Evolutionary conservation across 2,797 vertebrate genomes (phyloP).

Genomic region (Sebastes steindachneri): DNA sequence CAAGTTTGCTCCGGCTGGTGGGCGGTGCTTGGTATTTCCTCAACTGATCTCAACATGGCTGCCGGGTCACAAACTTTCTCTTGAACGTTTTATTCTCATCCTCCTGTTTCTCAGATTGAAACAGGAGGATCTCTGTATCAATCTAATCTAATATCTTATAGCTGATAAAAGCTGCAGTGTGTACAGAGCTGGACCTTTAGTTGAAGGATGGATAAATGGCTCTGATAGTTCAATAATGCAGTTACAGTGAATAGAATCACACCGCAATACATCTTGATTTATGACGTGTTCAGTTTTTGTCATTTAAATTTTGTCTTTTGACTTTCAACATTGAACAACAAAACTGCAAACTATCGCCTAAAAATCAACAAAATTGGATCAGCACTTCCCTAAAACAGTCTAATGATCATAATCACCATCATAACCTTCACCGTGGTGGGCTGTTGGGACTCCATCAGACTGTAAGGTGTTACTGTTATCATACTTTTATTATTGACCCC

Average conservation of each 20-base stretch:
- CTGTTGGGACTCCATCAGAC: background rate
- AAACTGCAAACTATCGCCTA: background rate
- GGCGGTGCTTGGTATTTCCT: no score
- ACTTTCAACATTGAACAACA: background rate
- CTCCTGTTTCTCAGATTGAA: no score
- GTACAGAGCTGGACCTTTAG: no score
- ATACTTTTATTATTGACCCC: background rate
- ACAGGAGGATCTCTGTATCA: no score
- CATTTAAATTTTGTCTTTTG: background rate
- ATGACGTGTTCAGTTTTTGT: background rate
- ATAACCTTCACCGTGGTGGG: background rate
- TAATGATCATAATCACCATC: background rate
- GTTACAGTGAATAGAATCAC: background rate
- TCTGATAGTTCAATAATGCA: no score
- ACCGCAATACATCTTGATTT: background rate
- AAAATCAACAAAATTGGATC: background rate
- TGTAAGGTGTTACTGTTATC: background rate
- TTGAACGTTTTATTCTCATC: no score
- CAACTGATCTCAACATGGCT: no score
- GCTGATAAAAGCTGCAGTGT: no score
- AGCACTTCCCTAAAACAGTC: background rate
- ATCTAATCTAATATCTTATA: no score
- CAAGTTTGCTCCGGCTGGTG: no score
- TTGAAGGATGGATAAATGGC: no score
- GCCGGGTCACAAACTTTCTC: no score